Percentiles rank a stretch among this genome's conserved stretches.
Evolutionary conservation across 2,888 invertebrate genomes (phyloP).

Genomic region (Megalurothrips usitatus): DNA sequence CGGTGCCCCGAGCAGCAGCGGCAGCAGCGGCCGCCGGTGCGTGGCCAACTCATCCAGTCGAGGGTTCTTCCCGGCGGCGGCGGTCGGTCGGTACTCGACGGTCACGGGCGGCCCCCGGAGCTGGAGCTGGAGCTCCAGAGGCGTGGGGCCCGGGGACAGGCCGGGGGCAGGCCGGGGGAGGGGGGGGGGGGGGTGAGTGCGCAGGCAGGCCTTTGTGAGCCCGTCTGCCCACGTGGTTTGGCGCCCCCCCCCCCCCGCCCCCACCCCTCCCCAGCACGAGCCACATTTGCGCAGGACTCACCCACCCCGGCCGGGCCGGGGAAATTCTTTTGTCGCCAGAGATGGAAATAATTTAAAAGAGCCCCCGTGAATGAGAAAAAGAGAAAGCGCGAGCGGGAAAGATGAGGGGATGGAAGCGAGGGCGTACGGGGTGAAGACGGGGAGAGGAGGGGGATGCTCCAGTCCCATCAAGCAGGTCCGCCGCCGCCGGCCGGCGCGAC

Average conservation of each 20-base stretch:
- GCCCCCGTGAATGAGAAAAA: constrained; percentile 9
- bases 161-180: not conserved
- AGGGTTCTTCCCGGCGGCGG: too few species aligned
- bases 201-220: not conserved
- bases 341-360: constrained; percentile 21
- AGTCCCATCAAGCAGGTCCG: constrained; percentile 4
- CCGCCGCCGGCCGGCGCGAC: not conserved
- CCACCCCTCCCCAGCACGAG: too few species aligned
- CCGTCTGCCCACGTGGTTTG: not conserved
- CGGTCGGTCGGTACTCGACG: too few species aligned
- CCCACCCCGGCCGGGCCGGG: not conserved
- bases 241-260: too few species aligned
- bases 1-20: too few species aligned
- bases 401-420: not conserved
- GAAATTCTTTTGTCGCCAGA: constrained; percentile 23
- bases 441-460: not conserved
- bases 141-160: not conserved
- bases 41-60: too few species aligned
- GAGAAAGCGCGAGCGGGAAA: not conserved
- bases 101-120: too few species aligned
- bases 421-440: not conserved
- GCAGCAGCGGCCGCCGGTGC: too few species aligned
- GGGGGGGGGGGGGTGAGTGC: not conserved
- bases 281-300: not conserved
- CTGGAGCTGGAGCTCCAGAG: too few species aligned